Conservation (phyloP, 2,888 invertebrate genomes). For the Aproaerema taeniolella region DNA sequence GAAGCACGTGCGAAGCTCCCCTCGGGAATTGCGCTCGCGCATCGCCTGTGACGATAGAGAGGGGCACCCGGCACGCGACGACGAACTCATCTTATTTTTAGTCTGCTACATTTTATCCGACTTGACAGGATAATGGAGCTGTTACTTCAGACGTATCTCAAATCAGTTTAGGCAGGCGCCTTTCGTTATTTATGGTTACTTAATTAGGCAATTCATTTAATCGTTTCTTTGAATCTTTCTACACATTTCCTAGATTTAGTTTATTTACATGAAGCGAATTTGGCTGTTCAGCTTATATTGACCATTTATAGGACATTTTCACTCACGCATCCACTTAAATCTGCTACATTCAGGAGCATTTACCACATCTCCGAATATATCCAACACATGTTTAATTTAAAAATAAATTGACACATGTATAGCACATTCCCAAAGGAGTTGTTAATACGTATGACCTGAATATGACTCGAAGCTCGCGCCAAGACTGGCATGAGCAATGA, state of each 20-base stretch:
- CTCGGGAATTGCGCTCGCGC: constrained; percentile 51
- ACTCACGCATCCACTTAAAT: neutral
- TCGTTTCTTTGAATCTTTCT: no score
- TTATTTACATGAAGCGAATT: no score
- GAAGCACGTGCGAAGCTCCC: constrained; percentile 61
- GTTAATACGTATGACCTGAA: constrained; percentile 47
- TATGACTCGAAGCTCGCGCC: constrained; percentile 43
- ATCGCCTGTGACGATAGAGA: constrained; percentile 33
- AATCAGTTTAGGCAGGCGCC: constrained; percentile 2
- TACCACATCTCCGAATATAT: constrained; percentile 7
- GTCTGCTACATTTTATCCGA: constrained; percentile 25
- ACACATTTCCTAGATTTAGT: no score
- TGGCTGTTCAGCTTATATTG: no score
- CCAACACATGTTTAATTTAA: no score
- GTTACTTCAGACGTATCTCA: constrained; percentile 6
- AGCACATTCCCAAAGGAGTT: constrained; percentile 28
- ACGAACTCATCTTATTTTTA: constrained; percentile 47
- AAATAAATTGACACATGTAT: constrained; percentile 26
- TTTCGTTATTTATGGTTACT: constrained; percentile 4
- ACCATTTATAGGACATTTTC: neutral
- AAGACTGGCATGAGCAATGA: constrained; percentile 50
- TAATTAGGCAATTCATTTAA: no score
- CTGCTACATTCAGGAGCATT: constrained; percentile 3
- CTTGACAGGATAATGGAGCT: constrained; percentile 20
- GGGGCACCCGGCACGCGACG: constrained; percentile 47